phyloP scores from a whole-genome alignment of 2,113 vertebrate species.

The Siniperca chuatsi region DNA sequence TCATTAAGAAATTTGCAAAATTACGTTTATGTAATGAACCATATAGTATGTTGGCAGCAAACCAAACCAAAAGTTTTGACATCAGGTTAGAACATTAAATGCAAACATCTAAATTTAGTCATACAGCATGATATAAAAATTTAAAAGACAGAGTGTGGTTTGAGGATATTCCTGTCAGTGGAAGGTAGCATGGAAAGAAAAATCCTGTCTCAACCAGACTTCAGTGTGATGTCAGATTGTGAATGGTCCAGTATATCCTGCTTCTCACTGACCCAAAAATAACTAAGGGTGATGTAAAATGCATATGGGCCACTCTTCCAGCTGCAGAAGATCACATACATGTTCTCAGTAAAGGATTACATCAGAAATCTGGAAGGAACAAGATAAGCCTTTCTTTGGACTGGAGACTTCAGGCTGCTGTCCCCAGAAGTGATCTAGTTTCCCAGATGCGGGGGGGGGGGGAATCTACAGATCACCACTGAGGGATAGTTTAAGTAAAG shows the following conservation, averaged over 20 bases:
- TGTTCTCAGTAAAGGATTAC: slow-evolving; percentile 66
- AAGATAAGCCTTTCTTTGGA: slow-evolving; percentile 63
- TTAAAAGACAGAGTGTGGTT: slow-evolving; percentile 47
- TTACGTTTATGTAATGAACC: slow-evolving; percentile 30
- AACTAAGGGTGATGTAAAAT: slow-evolving; percentile 68
- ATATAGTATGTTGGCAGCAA: slow-evolving; percentile 15
- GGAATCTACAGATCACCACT: slow-evolving; percentile 58
- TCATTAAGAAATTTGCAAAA: slow-evolving; percentile 19
- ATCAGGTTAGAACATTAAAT: slow-evolving; percentile 51
- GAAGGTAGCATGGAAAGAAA: slow-evolving; percentile 45
- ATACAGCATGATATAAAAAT: slow-evolving; percentile 40
- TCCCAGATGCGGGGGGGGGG: slow-evolving; percentile 62
- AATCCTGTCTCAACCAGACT: slow-evolving; percentile 62
- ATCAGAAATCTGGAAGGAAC: slow-evolving; percentile 70
- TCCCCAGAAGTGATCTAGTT: slow-evolving; percentile 70
- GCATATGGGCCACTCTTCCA: slow-evolving; percentile 70
- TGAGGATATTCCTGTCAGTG: slow-evolving; percentile 43
- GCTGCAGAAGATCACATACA: slow-evolving; percentile 76
- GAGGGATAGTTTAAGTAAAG: slow-evolving; percentile 69
- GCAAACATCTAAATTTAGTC: slow-evolving; percentile 33
- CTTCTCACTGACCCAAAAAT: slow-evolving; percentile 63
- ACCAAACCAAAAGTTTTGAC: slow-evolving; percentile 51
- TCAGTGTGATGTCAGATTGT: slow-evolving; percentile 67
- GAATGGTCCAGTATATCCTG: slow-evolving; percentile 72
- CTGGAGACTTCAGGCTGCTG: slow-evolving; percentile 32